Conservation (phyloP, 2,888 invertebrate species). For the Pandemis heparana region DNA sequence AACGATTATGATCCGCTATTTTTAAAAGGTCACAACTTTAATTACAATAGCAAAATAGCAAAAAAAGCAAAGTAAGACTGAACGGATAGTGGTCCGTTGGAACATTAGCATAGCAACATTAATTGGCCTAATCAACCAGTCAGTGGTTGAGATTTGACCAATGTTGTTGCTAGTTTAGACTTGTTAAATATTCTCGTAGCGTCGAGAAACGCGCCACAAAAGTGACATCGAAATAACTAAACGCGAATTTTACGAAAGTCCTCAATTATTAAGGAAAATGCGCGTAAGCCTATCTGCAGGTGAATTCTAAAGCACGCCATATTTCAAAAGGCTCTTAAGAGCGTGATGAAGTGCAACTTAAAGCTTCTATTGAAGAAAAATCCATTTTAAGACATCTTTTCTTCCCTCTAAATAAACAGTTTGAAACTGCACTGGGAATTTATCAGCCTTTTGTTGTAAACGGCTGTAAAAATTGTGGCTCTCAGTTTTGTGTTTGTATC, state of each 20-base stretch:
- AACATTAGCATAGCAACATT: no score
- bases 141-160: no score
- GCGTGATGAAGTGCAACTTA: constrained; percentile 12
- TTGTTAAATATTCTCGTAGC: no score
- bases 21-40: no score
- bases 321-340: constrained; percentile 10
- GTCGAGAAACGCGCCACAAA: no score
- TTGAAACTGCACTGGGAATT: neutral
- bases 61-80: no score
- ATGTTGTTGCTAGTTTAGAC: no score
- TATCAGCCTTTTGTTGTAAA: neutral
- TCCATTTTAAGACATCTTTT: neutral
- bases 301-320: constrained; percentile 1
- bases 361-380: constrained; percentile 5
- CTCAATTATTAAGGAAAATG: constrained; percentile 3
- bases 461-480: neutral
- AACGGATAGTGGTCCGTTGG: no score
- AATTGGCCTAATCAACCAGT: no score
- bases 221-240: neutral
- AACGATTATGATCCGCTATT: no score
- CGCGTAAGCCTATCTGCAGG: constrained; percentile 5
- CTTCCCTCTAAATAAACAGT: constrained; percentile 3
- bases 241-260: neutral
- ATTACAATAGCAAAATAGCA: no score
- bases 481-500: neutral